Conservation (phyloP, 2,888 invertebrate genomes). For the Frankliniella intonsa region DNA sequence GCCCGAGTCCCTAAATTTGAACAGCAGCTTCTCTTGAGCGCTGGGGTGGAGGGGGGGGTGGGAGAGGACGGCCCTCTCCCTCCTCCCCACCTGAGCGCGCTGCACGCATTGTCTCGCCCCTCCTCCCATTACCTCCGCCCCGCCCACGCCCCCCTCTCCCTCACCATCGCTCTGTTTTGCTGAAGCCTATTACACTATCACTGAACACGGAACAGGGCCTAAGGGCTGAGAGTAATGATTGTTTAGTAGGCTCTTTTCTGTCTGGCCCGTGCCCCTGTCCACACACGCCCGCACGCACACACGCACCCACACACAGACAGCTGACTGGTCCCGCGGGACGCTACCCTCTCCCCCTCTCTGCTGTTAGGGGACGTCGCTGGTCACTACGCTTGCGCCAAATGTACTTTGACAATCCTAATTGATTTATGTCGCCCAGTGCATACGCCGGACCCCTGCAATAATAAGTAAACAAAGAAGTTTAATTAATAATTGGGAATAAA, state of each 20-base stretch:
- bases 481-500: too few relatives aligned
- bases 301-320: background rate
- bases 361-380: too few relatives aligned
- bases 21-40: background rate
- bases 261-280: too few relatives aligned
- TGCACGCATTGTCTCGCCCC: background rate
- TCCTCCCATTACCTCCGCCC: background rate
- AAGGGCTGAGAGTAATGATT: background rate
- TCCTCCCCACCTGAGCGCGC: too few relatives aligned
- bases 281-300: background rate
- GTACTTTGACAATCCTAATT: too few relatives aligned
- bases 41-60: background rate
- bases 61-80: too few relatives aligned
- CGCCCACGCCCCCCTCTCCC: background rate
- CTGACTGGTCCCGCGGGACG: background rate
- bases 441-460: too few relatives aligned
- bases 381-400: too few relatives aligned
- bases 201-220: background rate
- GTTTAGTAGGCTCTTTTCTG: constrained; percentile 13
- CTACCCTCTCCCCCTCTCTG: background rate
- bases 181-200: background rate
- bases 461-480: too few relatives aligned
- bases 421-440: too few relatives aligned
- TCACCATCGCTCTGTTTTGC: background rate
- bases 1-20: background rate